Percentiles rank a stretch among this genome's conserved stretches.
phyloP scores from a whole-genome alignment of 1,140 invertebrate species.

The Sweltsa coloradensis region DNA sequence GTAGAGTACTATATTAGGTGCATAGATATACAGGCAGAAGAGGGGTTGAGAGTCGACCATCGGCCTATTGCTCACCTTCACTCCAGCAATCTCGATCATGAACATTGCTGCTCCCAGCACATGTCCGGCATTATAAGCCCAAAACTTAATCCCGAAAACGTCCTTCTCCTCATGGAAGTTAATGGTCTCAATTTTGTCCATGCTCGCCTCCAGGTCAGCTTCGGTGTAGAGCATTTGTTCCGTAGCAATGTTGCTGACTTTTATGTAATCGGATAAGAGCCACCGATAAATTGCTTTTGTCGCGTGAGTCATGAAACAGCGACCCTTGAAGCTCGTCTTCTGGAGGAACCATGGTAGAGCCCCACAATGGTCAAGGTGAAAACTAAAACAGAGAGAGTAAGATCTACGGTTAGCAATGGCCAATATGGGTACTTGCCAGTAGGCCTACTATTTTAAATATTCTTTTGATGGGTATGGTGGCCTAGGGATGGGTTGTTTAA shows the following conservation, averaged over 20 bases:
- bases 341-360: conserved; percentile 96
- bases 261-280: conserved; percentile 97
- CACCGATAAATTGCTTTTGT: conserved; percentile 99
- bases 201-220: conserved; percentile 89
- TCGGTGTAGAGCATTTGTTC: conserved; percentile 98
- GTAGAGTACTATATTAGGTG: too few species aligned
- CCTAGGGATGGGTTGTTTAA: too few species aligned
- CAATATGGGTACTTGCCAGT: too few species aligned
- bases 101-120: conserved; percentile 99
- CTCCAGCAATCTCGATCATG: conserved; percentile 99
- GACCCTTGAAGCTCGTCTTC: conserved; percentile 95
- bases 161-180: conserved; percentile 99
- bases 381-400: conserved; percentile 43
- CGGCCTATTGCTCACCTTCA: too few species aligned
- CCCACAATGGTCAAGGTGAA: conserved; percentile 97
- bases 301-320: conserved; percentile 99
- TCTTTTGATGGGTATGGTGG: too few species aligned
- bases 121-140: conserved; percentile 98
- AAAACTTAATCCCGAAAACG: conserved; percentile 91
- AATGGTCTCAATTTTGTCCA: conserved; percentile 98
- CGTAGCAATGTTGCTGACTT: conserved; percentile 96
- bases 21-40: too few species aligned
- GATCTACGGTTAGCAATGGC: too few species aligned
- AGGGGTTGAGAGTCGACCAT: too few species aligned
- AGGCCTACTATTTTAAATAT: too few species aligned